Conservation (phyloP, 2,888 invertebrate species). For the Orthosia incerta region DNA sequence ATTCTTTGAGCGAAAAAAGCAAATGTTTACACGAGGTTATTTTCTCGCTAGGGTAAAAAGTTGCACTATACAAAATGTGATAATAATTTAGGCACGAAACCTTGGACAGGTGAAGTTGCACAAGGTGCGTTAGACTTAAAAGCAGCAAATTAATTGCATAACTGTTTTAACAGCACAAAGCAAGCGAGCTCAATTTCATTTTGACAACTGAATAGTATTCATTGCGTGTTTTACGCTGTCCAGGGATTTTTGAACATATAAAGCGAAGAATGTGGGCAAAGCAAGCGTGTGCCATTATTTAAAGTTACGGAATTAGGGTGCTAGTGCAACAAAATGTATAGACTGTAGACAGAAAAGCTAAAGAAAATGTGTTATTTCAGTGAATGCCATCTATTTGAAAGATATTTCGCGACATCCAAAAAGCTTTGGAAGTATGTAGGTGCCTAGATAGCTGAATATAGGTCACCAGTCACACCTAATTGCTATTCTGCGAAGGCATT, state of each 20-base stretch:
- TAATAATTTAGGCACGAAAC: background rate
- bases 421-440: background rate
- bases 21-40: background rate
- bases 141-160: too few species aligned
- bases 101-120: background rate
- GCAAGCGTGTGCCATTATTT: too few species aligned
- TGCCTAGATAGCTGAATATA: conserved; percentile 8
- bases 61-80: background rate
- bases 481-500: conserved; percentile 14
- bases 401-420: background rate
- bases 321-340: background rate
- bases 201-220: too few species aligned
- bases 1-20: background rate
- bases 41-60: background rate
- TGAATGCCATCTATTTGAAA: background rate
- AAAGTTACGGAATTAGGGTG: too few species aligned
- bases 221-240: too few species aligned
- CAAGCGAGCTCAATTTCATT: too few species aligned
- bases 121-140: background rate
- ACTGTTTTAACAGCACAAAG: too few species aligned
- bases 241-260: too few species aligned
- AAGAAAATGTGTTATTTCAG: background rate
- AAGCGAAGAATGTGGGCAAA: too few species aligned
- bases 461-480: conserved; percentile 29
- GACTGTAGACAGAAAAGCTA: background rate